These are phyloP conservation scores for Cosmia pyralina DNA, from an alignment of 2,888 invertebrate species.

Conservation along the genomic window DNA sequence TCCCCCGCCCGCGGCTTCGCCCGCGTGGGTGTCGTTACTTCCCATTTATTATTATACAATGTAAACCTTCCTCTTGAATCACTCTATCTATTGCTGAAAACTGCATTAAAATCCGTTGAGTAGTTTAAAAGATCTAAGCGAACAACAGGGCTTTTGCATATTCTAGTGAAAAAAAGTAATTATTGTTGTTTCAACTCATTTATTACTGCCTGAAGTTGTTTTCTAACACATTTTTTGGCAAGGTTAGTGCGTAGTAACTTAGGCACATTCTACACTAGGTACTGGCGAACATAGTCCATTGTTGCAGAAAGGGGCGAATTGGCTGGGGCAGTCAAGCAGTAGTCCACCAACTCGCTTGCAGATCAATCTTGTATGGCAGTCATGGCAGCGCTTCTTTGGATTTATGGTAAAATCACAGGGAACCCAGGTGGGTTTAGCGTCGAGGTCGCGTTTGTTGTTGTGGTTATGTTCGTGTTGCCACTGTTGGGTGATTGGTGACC, in stretches of 20 bases:
- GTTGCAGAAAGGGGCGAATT: conserved; percentile 43
- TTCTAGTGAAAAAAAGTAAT: background rate
- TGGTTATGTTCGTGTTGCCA: background rate
- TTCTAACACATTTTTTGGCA: background rate
- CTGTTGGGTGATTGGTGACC: background rate
- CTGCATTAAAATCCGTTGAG: too few species aligned
- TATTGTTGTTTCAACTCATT: background rate
- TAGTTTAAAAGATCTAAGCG: too few species aligned
- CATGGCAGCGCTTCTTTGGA: conserved; percentile 44
- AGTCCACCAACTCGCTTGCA: conserved; percentile 50
- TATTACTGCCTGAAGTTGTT: conserved; percentile 11
- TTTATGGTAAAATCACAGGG: conserved; percentile 25
- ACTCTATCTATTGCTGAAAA: too few species aligned
- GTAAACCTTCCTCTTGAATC: too few species aligned
- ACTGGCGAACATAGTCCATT: conserved; percentile 40
- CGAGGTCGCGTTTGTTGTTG: background rate
- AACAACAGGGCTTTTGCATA: background rate
- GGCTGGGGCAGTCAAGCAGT: conserved; percentile 25
- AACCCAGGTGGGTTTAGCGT: conserved; percentile 13
- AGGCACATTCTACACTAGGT: conserved; percentile 39
- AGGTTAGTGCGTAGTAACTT: background rate
- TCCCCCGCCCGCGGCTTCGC: too few species aligned
- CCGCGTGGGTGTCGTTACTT: too few species aligned
- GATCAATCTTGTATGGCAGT: conserved; percentile 42
- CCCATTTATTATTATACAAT: too few species aligned